Conservation (phyloP, 2,888 invertebrate species). For the Hyposoter didymator region DNA sequence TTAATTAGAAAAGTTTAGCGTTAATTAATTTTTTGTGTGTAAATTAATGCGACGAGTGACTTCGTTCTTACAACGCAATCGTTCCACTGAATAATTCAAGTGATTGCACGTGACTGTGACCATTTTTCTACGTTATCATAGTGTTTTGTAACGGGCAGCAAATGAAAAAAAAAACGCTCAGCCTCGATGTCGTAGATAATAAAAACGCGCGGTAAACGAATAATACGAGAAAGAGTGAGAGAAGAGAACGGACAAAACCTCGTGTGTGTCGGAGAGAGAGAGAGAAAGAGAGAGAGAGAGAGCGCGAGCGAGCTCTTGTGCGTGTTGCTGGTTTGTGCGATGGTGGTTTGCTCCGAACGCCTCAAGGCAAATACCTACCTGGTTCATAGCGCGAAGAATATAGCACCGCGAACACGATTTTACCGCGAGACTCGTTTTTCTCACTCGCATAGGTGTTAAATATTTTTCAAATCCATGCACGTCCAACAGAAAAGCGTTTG, state of each 20-base stretch:
- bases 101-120: conserved; percentile 2
- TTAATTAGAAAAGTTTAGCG: neutral
- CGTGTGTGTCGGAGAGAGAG: conserved; percentile 31
- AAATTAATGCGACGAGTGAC: neutral
- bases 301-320: conserved; percentile 35
- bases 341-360: conserved; percentile 57
- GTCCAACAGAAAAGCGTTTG: conserved; percentile 2
- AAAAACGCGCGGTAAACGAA: conserved; percentile 14
- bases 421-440: conserved; percentile 51
- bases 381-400: conserved; percentile 58
- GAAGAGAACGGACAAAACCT: conserved; percentile 10
- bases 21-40: neutral
- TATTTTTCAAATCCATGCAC: neutral
- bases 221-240: neutral
- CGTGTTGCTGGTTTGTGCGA: conserved; percentile 40
- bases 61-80: neutral
- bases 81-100: neutral
- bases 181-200: conserved; percentile 28
- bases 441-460: conserved; percentile 25
- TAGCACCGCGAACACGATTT: conserved; percentile 51
- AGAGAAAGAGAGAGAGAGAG: conserved; percentile 17
- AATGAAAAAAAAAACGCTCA: neutral
- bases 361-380: conserved; percentile 69
- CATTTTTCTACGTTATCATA: neutral
- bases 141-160: neutral